Conservation (phyloP, 2,113 vertebrate species). For the Aepyceros melampus region DNA sequence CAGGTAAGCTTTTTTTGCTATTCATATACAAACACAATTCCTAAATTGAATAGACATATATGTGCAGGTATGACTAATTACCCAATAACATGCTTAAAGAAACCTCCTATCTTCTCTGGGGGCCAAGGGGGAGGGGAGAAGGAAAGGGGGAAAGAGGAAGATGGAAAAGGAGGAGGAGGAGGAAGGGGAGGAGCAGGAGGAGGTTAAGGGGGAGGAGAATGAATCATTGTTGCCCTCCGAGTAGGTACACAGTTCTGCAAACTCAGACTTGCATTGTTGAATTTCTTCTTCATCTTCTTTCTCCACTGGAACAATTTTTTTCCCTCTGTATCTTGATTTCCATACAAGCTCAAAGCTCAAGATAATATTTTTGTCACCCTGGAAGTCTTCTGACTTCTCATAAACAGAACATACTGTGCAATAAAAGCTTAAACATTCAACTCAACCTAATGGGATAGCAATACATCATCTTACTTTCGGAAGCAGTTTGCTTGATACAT, state of each 20-base stretch:
- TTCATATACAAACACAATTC: not conserved
- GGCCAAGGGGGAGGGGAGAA: rapidly evolving
- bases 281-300: not conserved
- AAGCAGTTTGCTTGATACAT: not conserved
- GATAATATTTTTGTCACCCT: not conserved
- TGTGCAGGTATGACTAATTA: not conserved
- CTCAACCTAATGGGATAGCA: not conserved
- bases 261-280: no score
- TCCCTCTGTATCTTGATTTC: not conserved
- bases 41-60: not conserved
- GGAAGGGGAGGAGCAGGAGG: not conserved
- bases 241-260: not conserved
- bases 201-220: not conserved
- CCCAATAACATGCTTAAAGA: not conserved
- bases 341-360: not conserved
- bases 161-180: not conserved
- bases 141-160: not conserved
- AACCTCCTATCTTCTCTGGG: not conserved
- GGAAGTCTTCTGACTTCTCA: not conserved
- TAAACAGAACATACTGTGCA: not conserved
- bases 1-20: not conserved
- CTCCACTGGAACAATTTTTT: not conserved
- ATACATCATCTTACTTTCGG: not conserved
- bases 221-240: not conserved
- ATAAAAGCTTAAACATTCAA: not conserved